Base-by-base conservation (phyloP, 1,140 invertebrate species). In the Drosophila novamexicana region DNA sequence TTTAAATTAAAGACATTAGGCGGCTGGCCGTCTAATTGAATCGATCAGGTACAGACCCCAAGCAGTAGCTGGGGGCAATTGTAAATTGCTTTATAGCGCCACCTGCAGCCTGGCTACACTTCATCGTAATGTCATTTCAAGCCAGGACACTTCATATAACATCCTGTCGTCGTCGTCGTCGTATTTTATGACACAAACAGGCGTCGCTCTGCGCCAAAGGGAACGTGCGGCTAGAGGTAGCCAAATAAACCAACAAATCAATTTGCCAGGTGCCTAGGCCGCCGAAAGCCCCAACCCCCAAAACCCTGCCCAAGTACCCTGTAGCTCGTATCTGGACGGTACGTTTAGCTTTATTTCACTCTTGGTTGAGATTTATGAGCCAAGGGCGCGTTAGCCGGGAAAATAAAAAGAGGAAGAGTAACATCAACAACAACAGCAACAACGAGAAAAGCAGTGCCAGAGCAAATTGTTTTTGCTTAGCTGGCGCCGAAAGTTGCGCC, bases 121-220 rank as follows among this genome's bases (percentile, higher is more conserved):
- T 89, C 84, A 89, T 89, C 84, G 84, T 89, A 89, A 90, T 89
- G 80, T 79, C 84, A 89, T 89, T 89, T 80, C 73, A 67, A 45
- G 68, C 36, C 78, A 74, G 84, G 79, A 79, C 80, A 88, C 84
- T 89, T 88, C 79, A 88, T 79, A 76, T 75, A 84, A 79, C 58
- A 83, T 74, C 65, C 65, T 72, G 70, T 82, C 71, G 75, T 68
- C 82, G 84, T 81, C 66, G 70, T 82, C 71, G 75, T 65, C 82
- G 84, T 81, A 89, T 89, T 89, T 89, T 89, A 90, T 89, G 84
- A 89, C 84, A 89, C 84, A 89, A 89, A 74, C 84, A 88, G 84
- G 80, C 84, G 84, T 71, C 69, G 63, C 63, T 84, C 72, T 70
- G n/a, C 56, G 73, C 45, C 56, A 44, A 44, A 22, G n/a, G 37